Base-by-base conservation (phyloP, 1,140 invertebrate genomes). In the Drosophila subobscura region DNA sequence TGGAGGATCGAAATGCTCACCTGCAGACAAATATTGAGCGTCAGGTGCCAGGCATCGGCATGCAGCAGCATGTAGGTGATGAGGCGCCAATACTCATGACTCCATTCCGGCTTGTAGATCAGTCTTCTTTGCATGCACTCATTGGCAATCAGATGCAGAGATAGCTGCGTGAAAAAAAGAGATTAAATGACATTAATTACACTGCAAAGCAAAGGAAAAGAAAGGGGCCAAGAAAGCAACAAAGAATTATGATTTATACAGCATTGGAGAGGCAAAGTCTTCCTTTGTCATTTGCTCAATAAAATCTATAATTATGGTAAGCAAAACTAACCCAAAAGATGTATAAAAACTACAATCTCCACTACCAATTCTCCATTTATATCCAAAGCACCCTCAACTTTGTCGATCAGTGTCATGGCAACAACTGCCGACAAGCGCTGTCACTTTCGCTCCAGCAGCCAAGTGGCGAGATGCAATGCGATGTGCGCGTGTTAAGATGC, bases 11-110 rank as follows among this genome's bases (percentile, higher is more conserved):
- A 1, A 29, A 29, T 29, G 27, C 80, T 77, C 47, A 90, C 90
- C 77, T 91, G 90, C 72, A 95, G 93, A 58, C 93, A 92, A 22
- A 95, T 92, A 90, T 95, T 95, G 45, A 95, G 90, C 14, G 92
- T 92, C 52, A 95, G 89, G 89, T 95, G 94, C 63, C 93, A 92
- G 25, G 91, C 84, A 74, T 96, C 96, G 53, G 95, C 94, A 92
- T 97, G 97, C 46, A 97, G 93, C 51, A 97, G 93, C 94, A 96
- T 96, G 92, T 98, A 98, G 41, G 95, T 95, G 7, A 96, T 79
- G 86, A 94, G 96, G 72, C 97, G 93, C 96, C 96, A 97, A 5
- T 94, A 72, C 93, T 93, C 72, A 14, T 68, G 56, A 12, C 94
- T 92, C 70, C 94, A 93, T 47, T 92, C 91, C 0, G 96, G 96